Conservation (phyloP, 1,140 invertebrate species). For the Vanessa tameamea region DNA sequence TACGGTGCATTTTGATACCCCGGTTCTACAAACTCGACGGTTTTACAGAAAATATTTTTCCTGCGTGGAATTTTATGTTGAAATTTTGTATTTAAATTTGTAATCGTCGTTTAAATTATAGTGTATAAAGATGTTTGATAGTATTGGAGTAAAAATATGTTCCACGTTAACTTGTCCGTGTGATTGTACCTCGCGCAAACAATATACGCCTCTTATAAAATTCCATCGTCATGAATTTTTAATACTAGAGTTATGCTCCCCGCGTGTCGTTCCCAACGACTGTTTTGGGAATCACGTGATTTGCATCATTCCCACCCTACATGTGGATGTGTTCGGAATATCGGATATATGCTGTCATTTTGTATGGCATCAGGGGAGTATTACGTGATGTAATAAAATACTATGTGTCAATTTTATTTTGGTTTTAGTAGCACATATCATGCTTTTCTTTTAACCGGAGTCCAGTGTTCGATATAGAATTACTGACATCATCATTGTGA, state of each 20-base stretch:
- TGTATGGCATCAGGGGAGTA: not conserved
- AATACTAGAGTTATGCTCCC: conserved; percentile 25
- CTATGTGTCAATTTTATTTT: not conserved
- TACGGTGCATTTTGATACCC: no score
- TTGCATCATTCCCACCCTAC: conserved; percentile 20
- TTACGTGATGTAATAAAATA: not conserved
- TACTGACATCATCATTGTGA: no score
- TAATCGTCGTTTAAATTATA: no score
- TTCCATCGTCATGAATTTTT: conserved; percentile 33
- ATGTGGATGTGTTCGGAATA: conserved; percentile 9
- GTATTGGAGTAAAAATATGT: not conserved
- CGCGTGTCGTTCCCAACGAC: conserved; percentile 16
- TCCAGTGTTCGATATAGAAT: no score
- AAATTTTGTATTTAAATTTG: no score
- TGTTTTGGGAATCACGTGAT: conserved; percentile 29
- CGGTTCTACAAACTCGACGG: no score
- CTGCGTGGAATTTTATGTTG: no score
- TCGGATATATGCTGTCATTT: not conserved
- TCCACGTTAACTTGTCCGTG: conserved; percentile 1
- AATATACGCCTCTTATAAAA: conserved; percentile 30
- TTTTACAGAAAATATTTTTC: no score
- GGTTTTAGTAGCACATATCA: not conserved
- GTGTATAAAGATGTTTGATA: not conserved
- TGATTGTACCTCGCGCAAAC: conserved; percentile 11
- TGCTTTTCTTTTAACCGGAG: not conserved